Conservation (phyloP, 2,797 vertebrate species). For the Hipposideros larvatus region DNA sequence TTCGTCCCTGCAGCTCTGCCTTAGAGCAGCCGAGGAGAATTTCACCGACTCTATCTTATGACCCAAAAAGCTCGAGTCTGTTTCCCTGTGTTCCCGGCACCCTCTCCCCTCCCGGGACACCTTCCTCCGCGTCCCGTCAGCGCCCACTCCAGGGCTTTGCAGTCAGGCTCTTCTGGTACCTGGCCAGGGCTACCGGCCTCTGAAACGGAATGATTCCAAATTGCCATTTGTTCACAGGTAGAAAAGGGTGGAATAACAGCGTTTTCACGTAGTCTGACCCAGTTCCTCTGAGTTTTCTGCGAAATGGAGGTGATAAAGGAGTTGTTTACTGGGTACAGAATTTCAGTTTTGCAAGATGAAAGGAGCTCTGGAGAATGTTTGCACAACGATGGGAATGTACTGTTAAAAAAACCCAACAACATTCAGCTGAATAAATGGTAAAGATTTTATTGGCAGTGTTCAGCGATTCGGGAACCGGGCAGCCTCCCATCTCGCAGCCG, state of each 20-base stretch:
- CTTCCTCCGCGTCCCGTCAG: rapidly evolving
- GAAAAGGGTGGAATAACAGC: too few relatives aligned
- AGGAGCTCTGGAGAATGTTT: not conserved
- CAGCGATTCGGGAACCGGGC: not conserved
- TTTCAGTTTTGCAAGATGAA: not conserved
- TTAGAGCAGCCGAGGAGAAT: not conserved
- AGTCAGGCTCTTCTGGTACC: not conserved
- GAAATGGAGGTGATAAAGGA: not conserved
- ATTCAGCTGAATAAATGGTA: not conserved
- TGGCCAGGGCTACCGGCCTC: not conserved
- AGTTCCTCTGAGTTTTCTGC: not conserved
- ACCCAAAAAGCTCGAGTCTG: not conserved
- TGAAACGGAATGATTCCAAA: not conserved
- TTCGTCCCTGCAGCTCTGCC: not conserved
- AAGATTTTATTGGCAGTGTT: not conserved
- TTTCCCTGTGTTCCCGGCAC: not conserved
- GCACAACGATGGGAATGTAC: not conserved
- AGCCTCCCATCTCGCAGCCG: not conserved
- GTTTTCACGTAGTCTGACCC: not conserved
- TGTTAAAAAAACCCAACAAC: not conserved
- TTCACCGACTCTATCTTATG: not conserved
- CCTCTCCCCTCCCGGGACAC: not conserved
- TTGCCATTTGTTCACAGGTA: not conserved
- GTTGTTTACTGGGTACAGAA: not conserved
- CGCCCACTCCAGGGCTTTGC: rapidly evolving